These are phyloP conservation scores for Xenus cinereus DNA, from an alignment of 2,113 vertebrate species.

Conservation along the genomic window DNA sequence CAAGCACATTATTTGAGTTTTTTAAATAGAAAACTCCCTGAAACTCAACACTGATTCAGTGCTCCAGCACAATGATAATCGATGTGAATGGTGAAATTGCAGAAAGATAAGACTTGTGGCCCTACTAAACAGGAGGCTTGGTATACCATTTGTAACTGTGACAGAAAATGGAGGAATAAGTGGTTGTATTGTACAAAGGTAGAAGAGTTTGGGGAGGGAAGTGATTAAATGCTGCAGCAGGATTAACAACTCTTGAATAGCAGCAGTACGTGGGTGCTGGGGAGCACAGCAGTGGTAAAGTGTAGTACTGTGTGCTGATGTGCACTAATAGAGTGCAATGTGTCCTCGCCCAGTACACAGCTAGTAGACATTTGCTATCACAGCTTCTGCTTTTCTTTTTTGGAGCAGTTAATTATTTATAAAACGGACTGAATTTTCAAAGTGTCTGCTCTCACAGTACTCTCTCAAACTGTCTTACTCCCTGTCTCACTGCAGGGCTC, in stretches of 20 bases:
- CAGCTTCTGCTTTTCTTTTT: background rate
- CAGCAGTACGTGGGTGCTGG: background rate
- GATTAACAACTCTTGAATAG: background rate
- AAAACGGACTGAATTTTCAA: background rate
- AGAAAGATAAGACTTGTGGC: background rate
- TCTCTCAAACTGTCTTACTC: background rate
- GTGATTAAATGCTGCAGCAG: background rate
- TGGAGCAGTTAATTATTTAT: background rate
- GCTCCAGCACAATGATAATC: background rate
- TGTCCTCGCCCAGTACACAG: background rate
- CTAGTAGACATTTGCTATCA: background rate
- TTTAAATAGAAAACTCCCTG: background rate
- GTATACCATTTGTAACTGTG: background rate
- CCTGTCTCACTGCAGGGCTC: background rate
- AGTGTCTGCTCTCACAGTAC: background rate
- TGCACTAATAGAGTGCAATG: no score
- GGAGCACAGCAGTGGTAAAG: background rate
- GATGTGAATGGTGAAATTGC: background rate
- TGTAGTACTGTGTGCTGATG: background rate
- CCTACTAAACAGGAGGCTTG: background rate
- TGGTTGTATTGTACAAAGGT: rapidly evolving
- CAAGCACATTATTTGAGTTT: background rate
- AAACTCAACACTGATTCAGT: background rate
- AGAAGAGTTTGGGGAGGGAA: background rate
- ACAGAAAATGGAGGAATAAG: background rate